Evolutionary conservation across 2,113 vertebrate species (phyloP).

Genomic region (Sialia sialis): DNA sequence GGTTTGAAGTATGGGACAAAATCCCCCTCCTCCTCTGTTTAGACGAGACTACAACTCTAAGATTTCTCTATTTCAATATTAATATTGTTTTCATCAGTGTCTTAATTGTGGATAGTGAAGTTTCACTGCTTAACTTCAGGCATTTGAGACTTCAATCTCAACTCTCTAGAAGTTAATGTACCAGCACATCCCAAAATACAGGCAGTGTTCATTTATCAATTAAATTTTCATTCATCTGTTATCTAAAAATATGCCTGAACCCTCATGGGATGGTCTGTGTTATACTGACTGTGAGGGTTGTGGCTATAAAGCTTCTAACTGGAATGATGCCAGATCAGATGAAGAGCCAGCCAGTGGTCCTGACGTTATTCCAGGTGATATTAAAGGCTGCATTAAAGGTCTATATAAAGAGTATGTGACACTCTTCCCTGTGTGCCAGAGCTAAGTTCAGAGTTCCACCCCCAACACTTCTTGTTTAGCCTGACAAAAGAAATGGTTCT

Average conservation of each 20-base stretch:
- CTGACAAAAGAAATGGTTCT: neutral
- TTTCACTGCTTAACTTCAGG: neutral
- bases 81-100: neutral
- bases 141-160: neutral
- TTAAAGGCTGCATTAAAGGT: neutral
- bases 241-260: neutral
- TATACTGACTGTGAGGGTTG: fast-evolving
- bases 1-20: neutral
- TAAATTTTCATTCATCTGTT: neutral
- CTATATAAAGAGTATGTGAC: too few species aligned
- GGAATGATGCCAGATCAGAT: neutral
- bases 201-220: neutral
- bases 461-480: neutral
- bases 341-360: neutral
- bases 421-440: neutral
- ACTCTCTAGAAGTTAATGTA: neutral
- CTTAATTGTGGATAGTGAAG: neutral
- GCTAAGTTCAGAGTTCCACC: neutral
- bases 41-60: neutral
- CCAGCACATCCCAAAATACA: neutral
- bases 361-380: neutral
- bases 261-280: neutral
- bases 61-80: neutral
- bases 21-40: neutral
- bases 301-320: neutral